Percentiles rank a stretch among this genome's conserved stretches.
Conservation (phyloP, 2,888 invertebrate species). For the Drosophila affinis region DNA sequence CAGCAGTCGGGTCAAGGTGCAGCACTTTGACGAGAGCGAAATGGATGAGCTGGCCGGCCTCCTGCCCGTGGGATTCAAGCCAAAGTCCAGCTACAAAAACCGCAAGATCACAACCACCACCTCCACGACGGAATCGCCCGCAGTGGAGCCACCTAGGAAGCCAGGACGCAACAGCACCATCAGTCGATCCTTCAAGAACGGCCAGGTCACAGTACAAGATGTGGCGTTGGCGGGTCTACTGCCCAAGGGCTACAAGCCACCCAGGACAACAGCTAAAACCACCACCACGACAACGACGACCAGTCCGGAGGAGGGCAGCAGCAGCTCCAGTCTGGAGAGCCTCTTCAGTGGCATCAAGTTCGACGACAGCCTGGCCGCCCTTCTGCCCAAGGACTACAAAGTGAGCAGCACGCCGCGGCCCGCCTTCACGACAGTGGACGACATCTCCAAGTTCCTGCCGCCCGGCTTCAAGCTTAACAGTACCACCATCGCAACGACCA, state of each 20-base stretch:
- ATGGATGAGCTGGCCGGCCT: conserved; percentile 87
- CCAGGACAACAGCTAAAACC: conserved; percentile 61
- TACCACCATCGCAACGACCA: conserved; percentile 63
- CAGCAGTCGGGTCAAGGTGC: conserved; percentile 81
- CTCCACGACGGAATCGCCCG: conserved; percentile 56
- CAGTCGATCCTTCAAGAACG: conserved; percentile 85
- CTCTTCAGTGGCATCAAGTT: conserved; percentile 81
- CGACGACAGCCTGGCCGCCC: conserved; percentile 80
- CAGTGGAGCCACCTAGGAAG: conserved; percentile 54
- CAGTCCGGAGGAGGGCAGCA: conserved; percentile 37
- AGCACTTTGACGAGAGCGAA: conserved; percentile 79
- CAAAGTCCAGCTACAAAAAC: conserved; percentile 67
- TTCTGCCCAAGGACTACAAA: conserved; percentile 86
- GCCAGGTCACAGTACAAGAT: conserved; percentile 85
- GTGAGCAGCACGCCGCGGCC: conserved; percentile 68
- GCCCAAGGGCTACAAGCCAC: conserved; percentile 87
- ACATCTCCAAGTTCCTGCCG: conserved; percentile 87
- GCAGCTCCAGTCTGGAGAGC: conserved; percentile 66
- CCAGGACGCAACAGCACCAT: conserved; percentile 82
- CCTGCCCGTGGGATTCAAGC: conserved; percentile 86
- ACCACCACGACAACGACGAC: conserved; percentile 51
- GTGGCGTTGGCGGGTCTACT: conserved; percentile 84
- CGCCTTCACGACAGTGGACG: conserved; percentile 12
- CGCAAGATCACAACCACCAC: conserved; percentile 84
- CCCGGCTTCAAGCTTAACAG: conserved; percentile 85